Percentiles rank a stretch among this genome's conserved stretches.
Conservation (phyloP, 2,797 vertebrate genomes). For the Morus bassanus region DNA sequence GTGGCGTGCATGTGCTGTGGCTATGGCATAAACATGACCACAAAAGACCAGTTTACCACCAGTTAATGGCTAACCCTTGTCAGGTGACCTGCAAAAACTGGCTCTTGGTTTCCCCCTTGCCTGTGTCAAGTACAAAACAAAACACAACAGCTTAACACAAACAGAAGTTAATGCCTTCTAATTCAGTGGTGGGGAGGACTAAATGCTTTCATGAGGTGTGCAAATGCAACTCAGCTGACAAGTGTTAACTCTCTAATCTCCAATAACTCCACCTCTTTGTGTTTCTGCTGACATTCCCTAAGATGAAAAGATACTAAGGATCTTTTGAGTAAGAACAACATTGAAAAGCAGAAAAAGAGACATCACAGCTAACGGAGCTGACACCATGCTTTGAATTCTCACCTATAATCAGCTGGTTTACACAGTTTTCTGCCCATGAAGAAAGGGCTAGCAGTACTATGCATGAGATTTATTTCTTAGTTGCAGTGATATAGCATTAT, state of each 20-base stretch:
- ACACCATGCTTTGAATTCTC: not conserved
- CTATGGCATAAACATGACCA: not conserved
- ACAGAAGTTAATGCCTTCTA: not conserved
- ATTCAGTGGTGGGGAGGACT: not conserved
- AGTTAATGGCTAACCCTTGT: not conserved
- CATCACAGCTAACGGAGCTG: not conserved
- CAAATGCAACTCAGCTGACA: not conserved
- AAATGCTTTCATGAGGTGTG: not conserved
- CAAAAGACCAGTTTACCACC: not conserved
- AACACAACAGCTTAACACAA: not conserved
- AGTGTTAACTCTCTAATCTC: not conserved
- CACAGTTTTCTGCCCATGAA: not conserved
- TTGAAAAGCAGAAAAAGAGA: not conserved
- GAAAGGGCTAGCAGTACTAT: not conserved
- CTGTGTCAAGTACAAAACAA: not conserved
- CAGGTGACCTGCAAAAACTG: not conserved
- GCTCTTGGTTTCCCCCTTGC: not conserved
- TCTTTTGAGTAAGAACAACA: not conserved
- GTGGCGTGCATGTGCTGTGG: accelerated
- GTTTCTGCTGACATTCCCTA: not conserved
- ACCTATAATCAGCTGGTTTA: not conserved
- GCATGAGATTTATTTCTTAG: not conserved
- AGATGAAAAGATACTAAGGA: not conserved
- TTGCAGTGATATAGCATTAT: not conserved
- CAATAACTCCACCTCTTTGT: not conserved